Evolutionary conservation across 2,113 vertebrate genomes (phyloP).

Genomic region (Clarias macrocephalus): DNA sequence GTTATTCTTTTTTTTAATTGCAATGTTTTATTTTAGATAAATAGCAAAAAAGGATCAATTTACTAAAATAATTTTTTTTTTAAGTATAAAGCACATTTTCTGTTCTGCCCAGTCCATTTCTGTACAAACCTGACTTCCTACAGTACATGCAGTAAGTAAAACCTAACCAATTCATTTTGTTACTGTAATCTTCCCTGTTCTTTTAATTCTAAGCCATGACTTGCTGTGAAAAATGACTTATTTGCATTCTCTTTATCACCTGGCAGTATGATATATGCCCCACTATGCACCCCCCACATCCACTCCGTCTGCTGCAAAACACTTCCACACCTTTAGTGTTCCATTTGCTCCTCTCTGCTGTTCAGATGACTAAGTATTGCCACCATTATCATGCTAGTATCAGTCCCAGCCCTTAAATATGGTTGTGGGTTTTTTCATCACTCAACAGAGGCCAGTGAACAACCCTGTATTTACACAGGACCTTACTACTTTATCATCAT

Average conservation of each 20-base stretch:
- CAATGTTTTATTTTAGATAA: no score
- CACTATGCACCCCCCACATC: constrained; percentile 17
- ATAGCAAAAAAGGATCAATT: not conserved
- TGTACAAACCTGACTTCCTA: not conserved
- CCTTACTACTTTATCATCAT: constrained; percentile 45
- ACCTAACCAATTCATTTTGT: constrained; percentile 17
- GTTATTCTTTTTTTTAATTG: no score
- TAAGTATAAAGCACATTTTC: not conserved
- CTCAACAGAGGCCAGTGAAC: constrained; percentile 35
- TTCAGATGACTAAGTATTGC: constrained; percentile 41
- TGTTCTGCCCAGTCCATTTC: not conserved
- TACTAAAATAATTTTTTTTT: no score
- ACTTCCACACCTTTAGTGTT: constrained; percentile 26
- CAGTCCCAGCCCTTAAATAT: constrained; percentile 45
- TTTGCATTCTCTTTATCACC: constrained; percentile 46
- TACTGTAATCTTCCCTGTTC: constrained; percentile 30
- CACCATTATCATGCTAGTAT: constrained; percentile 38
- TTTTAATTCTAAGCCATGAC: constrained; percentile 36
- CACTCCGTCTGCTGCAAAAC: constrained; percentile 27
- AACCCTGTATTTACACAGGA: constrained; percentile 47
- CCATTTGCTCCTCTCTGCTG: constrained; percentile 36
- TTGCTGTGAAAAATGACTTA: constrained; percentile 35
- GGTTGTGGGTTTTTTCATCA: constrained; percentile 47
- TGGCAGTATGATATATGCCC: constrained; percentile 40
- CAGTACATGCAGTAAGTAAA: constrained; percentile 10